Percentiles rank a stretch among this genome's conserved stretches.
Conservation (phyloP, 2,113 vertebrate species). For the Macroglossus sobrinus region DNA sequence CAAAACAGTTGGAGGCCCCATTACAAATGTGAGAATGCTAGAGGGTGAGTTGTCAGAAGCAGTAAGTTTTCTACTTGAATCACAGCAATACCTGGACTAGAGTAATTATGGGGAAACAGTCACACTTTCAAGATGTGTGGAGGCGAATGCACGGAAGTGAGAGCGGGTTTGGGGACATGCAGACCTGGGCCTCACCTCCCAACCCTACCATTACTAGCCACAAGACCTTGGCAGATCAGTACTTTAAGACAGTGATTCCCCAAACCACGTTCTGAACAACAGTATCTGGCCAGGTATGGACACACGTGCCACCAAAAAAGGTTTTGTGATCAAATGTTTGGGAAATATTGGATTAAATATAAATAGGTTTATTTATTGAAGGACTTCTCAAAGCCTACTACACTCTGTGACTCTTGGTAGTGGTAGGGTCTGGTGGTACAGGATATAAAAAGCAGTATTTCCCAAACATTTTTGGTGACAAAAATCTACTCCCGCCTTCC, state of each 20-base stretch:
- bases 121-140: not conserved
- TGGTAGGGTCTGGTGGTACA: not conserved
- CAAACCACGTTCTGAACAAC: not conserved
- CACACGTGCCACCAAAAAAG: not conserved
- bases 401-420: not conserved
- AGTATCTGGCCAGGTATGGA: not conserved
- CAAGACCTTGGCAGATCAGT: not conserved
- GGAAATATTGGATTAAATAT: not conserved
- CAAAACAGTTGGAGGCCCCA: not conserved
- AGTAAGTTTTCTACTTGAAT: not conserved
- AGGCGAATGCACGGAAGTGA: not conserved
- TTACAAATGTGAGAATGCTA: not conserved
- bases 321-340: not conserved
- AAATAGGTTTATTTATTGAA: conserved; percentile 11
- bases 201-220: not conserved
- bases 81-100: not conserved
- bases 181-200: not conserved
- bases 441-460: not conserved
- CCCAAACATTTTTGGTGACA: not conserved
- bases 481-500: not conserved
- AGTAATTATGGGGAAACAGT: not conserved
- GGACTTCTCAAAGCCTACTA: not conserved
- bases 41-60: not conserved
- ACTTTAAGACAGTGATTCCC: not conserved
- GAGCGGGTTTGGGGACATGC: not conserved